Evolutionary conservation across 1,140 invertebrate genomes (phyloP).

Genomic region (Hirudo medicinalis): DNA sequence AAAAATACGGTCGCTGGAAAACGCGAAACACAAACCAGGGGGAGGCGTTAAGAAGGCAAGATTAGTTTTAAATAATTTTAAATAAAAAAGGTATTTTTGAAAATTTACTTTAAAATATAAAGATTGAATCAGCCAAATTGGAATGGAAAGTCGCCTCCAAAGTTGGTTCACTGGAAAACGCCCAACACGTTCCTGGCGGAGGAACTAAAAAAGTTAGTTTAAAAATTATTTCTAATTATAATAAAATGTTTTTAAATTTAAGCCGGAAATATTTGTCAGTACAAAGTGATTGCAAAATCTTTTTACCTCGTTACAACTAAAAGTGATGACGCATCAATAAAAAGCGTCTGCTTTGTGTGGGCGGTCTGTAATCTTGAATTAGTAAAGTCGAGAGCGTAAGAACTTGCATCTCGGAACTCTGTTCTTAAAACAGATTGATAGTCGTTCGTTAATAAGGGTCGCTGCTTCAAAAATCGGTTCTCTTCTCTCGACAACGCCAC

Average conservation of each 20-base stretch:
- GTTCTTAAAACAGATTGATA: slow-evolving; percentile 24
- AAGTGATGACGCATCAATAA: too few relatives aligned
- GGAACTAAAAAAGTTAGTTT: slow-evolving; percentile 42
- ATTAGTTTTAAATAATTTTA: slow-evolving; percentile 5
- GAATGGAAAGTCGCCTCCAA: slow-evolving; percentile 27
- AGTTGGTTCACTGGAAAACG: slow-evolving; percentile 72
- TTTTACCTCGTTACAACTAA: background rate
- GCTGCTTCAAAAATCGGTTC: slow-evolving; percentile 60
- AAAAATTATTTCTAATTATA: background rate
- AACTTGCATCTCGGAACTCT: background rate
- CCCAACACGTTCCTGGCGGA: slow-evolving; percentile 74
- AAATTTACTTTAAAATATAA: background rate
- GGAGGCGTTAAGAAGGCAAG: slow-evolving; percentile 76
- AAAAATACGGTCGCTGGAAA: slow-evolving; percentile 71
- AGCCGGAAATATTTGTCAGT: background rate
- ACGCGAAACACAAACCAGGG: slow-evolving; percentile 69
- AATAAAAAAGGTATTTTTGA: too few relatives aligned
- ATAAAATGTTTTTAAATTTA: background rate
- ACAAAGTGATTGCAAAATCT: background rate
- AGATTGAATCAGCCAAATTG: slow-evolving; percentile 24
- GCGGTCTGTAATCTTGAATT: too few relatives aligned
- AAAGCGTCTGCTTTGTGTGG: too few relatives aligned
- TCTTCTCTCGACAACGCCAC: slow-evolving; percentile 26
- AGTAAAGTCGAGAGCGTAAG: too few relatives aligned
- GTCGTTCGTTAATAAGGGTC: slow-evolving; percentile 72